Base-by-base conservation (phyloP, 2,113 vertebrate genomes). In the Cepphus grylle region DNA sequence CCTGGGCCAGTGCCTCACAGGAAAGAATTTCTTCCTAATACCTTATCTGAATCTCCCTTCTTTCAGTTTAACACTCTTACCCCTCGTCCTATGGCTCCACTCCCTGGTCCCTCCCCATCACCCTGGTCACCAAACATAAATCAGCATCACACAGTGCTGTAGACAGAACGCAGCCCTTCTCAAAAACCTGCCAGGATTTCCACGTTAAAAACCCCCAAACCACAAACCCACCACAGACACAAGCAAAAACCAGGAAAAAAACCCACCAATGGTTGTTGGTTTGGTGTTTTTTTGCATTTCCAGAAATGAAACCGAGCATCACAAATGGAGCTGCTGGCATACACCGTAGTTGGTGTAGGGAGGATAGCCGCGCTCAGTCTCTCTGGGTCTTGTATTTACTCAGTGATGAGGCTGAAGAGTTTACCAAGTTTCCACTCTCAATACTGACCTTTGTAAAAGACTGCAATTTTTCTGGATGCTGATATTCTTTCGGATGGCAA, bases 401-500 rank as follows among this genome's bases (percentile, higher is more conserved):
- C 47, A 66, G 42, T 4, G 13, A 88, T 12, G 55, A 90, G 17
- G 50, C 11, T 58, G 50, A 95, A 82, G 66, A 76, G 45, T 93
- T 88, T 65, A 93, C 84, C 30, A 83, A 83, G 26, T 73, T 86
- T 77, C n/a, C 55, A 50, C 32, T 89, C 71, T 70, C 72, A 49
- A 12, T 30, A 12, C 26, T 95, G 86, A 93, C 91, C 81, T 92
- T 91, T 85, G 73, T 47, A 88, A 76, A 91, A 73, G 73, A 65
- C 61, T 42, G 23, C 8, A 42, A 74, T 89, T 89, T 91, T 87
- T 92, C 85, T 89, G 43, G 89, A 87, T 85, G 55, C 38, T 94
- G 78, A 77, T 93, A 82, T 47, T 84, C 86, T 93, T 91, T 81
- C 9, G 10, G 88, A 87, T 45, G n/a, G 45, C 71, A 94, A 95